Base-by-base conservation (phyloP, 2,113 vertebrate genomes). In the Progne subis region DNA sequence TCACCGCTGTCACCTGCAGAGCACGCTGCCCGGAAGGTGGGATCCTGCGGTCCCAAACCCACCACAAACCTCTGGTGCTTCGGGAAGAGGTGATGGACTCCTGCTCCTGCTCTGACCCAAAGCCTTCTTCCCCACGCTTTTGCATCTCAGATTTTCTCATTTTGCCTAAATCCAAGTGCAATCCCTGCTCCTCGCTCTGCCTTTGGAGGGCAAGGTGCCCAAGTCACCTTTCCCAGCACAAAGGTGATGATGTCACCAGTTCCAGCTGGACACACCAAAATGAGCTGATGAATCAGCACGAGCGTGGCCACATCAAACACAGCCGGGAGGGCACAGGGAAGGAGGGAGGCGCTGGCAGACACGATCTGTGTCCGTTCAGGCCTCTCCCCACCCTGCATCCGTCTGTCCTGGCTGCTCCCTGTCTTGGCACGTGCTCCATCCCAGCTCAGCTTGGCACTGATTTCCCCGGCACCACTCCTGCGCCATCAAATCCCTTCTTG, bases 1-100 rank as follows among this genome's bases (percentile, higher is more conserved):
- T 11, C 55, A 2, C 44, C 0, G 0, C 85, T 63, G 69, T 7
- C 82, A 70, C 63, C 82, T 44, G 57, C 39, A 32, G 23, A 55
- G 60, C 0, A 2, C 6, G 0, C 14, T 31, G 43, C 10, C 12
- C 34, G 14, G 31, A 7, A 43, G 34, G 29, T 29, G 46, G 3
- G 0, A 6, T 31, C 81, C 82, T 44, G 8, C 82, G 20, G 37
- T 2, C 28, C 53, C 49, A 15, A 17, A 23, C 23, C 75, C 50
- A 5, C 1, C 21, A 47, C 63, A 26, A 29, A 57, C 37, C 63
- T 60, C 17, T 3, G 0, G 0, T 0, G 56, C 79, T 25, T 20
- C 14, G 1, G n/a, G 50, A 37, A 55, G 76, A 11, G 6, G 26
- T 7, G 64, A 31, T 3, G 17, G 31, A 8, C 44, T 68, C 9